Base-by-base conservation (phyloP, 2,888 invertebrate genomes). In the Corythucha ciliata region DNA sequence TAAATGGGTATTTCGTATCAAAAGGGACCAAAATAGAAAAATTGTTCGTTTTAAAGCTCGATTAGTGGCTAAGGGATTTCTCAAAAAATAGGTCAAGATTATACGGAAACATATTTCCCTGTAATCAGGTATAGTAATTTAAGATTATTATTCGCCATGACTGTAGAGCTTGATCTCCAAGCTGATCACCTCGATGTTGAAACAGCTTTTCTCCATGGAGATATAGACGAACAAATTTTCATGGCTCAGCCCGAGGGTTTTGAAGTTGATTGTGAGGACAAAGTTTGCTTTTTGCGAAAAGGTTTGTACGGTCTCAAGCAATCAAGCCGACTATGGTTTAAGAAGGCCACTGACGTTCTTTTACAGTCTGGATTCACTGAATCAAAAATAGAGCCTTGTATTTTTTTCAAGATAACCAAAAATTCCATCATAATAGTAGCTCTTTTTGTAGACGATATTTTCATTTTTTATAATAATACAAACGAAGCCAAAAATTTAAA, bases 1-100 rank as follows among this genome's bases (percentile, higher is more conserved):
- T 22, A 52, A 52, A 48, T 52, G 52, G 52, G 48, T 52, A 12
- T 48, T 54, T 50, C 34, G 25, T 42, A 60, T 21, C 60, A 66
- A 55, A 64, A 62, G 3, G 63, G 63, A 37, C 29, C 14, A 39
- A 44, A 14, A 27, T 32, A 26, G 34, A 3, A n/a, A 54, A 27
- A 18, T 46, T 4, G 45, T 12, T 7, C 5, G 29, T 5, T 27
- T 7, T 14, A 29, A 45, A 32, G 36, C 36, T 10, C 14, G 36
- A 7, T 36, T 27, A 29, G 27, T 45, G 10, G 45, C 45, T 3
- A 45, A 45, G 32, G 45, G 29, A 5, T 45, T 45, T 29, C n/a
- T 14, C 7, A 29, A 45, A 18, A 18, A 45, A 18, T 27, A 29
- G 45, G 45, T 29, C 4, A 20, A 10, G 18, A 45, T 16, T 45